phyloP scores from a whole-genome alignment of 2,113 vertebrate genomes.

The Sylvia atricapilla region DNA sequence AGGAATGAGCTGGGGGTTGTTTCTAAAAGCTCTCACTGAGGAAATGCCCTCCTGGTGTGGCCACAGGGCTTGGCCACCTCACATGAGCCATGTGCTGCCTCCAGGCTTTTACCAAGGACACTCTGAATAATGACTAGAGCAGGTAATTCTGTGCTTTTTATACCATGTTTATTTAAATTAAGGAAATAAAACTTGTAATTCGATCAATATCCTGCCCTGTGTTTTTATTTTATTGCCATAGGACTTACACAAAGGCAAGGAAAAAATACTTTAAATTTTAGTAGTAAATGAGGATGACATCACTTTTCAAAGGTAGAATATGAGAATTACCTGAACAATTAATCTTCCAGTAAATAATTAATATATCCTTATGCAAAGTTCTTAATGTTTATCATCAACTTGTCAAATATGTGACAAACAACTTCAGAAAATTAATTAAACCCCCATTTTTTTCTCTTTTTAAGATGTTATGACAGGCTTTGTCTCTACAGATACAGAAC shows the following conservation, averaged over 20 bases:
- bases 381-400: not conserved
- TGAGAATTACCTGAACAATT: not conserved
- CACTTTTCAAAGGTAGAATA: not conserved
- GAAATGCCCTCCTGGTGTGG: not conserved
- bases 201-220: not conserved
- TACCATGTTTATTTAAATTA: slow-evolving; percentile 50
- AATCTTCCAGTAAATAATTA: not conserved
- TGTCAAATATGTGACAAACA: not conserved
- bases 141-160: slow-evolving; percentile 3
- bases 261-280: not conserved
- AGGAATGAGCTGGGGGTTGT: not conserved
- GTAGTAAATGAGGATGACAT: not conserved
- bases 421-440: not conserved
- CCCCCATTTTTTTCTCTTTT: not conserved
- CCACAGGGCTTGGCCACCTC: not conserved
- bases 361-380: not conserved
- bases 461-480: not conserved
- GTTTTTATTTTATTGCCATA: not conserved
- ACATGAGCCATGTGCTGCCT: not conserved
- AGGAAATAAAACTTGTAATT: slow-evolving; percentile 46
- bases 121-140: not conserved
- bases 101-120: not conserved
- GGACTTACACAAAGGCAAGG: not conserved
- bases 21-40: not conserved
- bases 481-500: not conserved